Base-by-base conservation (phyloP, 2,888 invertebrate genomes). In the Stenoptilia bipunctidactyla region DNA sequence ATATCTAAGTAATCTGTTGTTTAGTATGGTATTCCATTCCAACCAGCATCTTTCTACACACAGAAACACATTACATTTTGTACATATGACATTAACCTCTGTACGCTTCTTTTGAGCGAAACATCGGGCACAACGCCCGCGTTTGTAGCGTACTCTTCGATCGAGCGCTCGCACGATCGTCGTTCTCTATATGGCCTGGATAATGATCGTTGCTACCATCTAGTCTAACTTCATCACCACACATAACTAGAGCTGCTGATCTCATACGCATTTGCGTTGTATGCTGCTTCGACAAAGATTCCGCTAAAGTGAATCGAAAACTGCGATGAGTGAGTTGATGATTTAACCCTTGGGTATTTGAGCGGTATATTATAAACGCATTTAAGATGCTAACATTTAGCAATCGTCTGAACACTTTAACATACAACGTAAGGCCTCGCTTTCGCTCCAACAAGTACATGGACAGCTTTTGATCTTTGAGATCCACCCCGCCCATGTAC, bases 391-490 rank as follows among this genome's bases (percentile, higher is more conserved):
- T 38, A 10, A 13, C 9, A 30, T 41, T 41, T n/a, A 43, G 15
- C 9, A 43, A 25, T 2, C 43, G 14, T 2, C 38, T 9, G 13
- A 43, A 43, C 4, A 43, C 40, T 38, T 43, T 43, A 1, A 43
- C 12, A 14, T 40, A 43, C 40, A 40, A 43, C 25, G 40, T 43
- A 2, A 38, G 15, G 4, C 43, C 43, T 4, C 43, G 15, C 14
- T 43, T 43, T 15, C 35, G n/a, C n/a, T n/a, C n/a, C n/a, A n/a
- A n/a, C n/a, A n/a, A n/a, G n/a, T n/a, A n/a, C n/a, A n/a, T n/a
- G n/a, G n/a, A n/a, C n/a, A n/a, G n/a, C n/a, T n/a, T 46, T 12
- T 44, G 46, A 15, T 51, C 51, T 34, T 52, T 49, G 2, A 45
- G 10, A 27, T 49, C 47, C 2, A 46, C 45, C 1, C 49, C 47